Conservation (phyloP, 2,888 invertebrate species). For the Drosophila picticornis region DNA sequence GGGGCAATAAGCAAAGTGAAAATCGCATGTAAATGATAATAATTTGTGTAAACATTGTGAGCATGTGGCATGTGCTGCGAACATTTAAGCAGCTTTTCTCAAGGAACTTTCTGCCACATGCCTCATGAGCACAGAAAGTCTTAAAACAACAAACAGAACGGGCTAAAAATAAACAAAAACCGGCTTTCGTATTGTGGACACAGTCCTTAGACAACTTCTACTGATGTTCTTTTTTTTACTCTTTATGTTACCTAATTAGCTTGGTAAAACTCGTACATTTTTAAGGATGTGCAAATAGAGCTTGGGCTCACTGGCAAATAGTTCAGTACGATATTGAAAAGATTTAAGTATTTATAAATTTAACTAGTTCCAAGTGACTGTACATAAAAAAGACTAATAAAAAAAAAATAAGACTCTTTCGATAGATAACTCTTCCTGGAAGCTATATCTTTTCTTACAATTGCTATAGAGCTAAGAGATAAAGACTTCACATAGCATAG, state of each 20-base stretch:
- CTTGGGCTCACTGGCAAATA: too few relatives aligned
- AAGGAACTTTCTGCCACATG: conserved; percentile 27
- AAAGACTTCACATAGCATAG: too few relatives aligned
- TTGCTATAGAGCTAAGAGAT: too few relatives aligned
- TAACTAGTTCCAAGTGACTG: too few relatives aligned
- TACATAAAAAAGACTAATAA: not conserved
- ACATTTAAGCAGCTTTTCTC: conserved; percentile 49
- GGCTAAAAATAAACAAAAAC: conserved; percentile 27
- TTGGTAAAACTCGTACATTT: not conserved
- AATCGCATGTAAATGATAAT: conserved; percentile 73
- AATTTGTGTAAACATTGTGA: conserved; percentile 63
- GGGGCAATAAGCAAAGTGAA: conserved; percentile 57
- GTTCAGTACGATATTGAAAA: too few relatives aligned
- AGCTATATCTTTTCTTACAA: too few relatives aligned
- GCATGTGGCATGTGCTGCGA: conserved; percentile 33
- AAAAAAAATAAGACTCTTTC: not conserved
- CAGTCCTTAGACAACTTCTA: not conserved
- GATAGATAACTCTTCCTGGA: not conserved
- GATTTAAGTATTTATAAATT: too few relatives aligned
- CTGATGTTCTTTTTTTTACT: not conserved
- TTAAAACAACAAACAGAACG: conserved; percentile 35
- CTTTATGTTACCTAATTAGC: conserved; percentile 1
- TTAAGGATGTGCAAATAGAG: not conserved
- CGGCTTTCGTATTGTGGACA: not conserved
- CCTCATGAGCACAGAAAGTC: conserved; percentile 25